Percentiles rank a stretch among this genome's conserved stretches.
phyloP scores from a whole-genome alignment of 2,113 vertebrate genomes.

The Tupaia chinensis region DNA sequence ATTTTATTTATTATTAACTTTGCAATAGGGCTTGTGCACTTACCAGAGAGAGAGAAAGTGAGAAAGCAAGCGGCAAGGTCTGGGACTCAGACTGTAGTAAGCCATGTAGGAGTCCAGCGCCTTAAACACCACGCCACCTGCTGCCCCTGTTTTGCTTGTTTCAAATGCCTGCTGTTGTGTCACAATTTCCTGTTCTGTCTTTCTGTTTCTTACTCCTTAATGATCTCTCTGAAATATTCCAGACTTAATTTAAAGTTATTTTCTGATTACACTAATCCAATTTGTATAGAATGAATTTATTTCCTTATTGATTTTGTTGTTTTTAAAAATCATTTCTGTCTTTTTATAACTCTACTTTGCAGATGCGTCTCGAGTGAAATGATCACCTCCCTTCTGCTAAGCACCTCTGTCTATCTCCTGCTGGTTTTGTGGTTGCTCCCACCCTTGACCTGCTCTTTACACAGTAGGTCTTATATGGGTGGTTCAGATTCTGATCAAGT shows the following conservation, averaged over 20 bases:
- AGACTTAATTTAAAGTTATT: slow-evolving; percentile 34
- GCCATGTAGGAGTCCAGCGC: no score
- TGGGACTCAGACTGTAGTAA: no score
- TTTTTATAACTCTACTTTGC: slow-evolving; percentile 19
- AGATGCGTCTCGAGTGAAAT: not conserved
- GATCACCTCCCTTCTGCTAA: not conserved
- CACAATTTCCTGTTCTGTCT: not conserved
- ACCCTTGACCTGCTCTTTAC: not conserved
- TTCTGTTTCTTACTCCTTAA: not conserved
- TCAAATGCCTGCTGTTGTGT: not conserved
- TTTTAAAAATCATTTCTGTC: not conserved
- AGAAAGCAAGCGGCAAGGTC: no score
- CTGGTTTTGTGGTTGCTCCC: not conserved
- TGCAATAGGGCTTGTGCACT: no score
- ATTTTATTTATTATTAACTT: no score
- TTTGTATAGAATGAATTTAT: not conserved
- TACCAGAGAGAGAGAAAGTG: no score
- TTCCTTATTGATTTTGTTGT: not conserved
- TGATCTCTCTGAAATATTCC: slow-evolving; percentile 3
- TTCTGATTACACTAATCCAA: not conserved
- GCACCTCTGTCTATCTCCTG: not conserved
- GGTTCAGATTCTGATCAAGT: not conserved
- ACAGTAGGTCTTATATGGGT: not conserved
- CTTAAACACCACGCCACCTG: no score
- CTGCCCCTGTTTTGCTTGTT: not conserved